Conservation (phyloP, 1,140 invertebrate species). For the Teleopsis dalmanni region DNA sequence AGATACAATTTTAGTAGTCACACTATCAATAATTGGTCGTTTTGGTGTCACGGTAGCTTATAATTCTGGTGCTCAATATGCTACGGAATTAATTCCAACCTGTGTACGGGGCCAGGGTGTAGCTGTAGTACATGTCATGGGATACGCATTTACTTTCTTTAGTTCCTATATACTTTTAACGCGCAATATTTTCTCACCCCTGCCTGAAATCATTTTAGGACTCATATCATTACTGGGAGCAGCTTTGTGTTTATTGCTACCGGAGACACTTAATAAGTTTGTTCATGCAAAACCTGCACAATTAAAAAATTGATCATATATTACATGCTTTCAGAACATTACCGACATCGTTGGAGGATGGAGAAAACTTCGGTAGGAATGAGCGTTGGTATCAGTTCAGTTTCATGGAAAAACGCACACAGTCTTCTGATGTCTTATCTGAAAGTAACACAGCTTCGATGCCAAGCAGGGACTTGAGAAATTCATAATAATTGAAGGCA, state of each 20-base stretch:
- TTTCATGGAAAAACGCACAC: slow-evolving; percentile 27
- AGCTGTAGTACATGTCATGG: slow-evolving; percentile 47
- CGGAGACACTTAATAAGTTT: slow-evolving; percentile 50
- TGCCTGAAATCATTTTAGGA: slow-evolving; percentile 44
- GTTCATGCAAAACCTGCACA: not conserved
- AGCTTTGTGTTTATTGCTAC: slow-evolving; percentile 48
- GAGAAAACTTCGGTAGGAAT: slow-evolving; percentile 53
- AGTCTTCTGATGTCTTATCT: slow-evolving; percentile 22
- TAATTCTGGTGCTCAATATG: slow-evolving; percentile 53
- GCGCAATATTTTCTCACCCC: slow-evolving; percentile 41
- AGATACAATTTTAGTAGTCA: slow-evolving; percentile 20
- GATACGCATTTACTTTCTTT: slow-evolving; percentile 48
- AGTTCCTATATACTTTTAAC: slow-evolving; percentile 46
- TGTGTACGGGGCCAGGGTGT: slow-evolving; percentile 51
- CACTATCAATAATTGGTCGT: slow-evolving; percentile 50
- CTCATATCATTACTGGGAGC: slow-evolving; percentile 47
- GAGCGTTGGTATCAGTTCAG: slow-evolving; percentile 42
- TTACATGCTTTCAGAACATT: slow-evolving; percentile 34
- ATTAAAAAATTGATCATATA: not conserved
- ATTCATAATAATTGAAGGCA: too few species aligned
- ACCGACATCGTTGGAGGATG: slow-evolving; percentile 52
- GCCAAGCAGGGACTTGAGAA: too few species aligned
- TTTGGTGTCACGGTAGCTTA: slow-evolving; percentile 55
- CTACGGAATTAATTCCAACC: slow-evolving; percentile 56
- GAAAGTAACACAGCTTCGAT: not conserved